phyloP scores from a whole-genome alignment of 2,113 vertebrate genomes.

The Melanerpes formicivorus region DNA sequence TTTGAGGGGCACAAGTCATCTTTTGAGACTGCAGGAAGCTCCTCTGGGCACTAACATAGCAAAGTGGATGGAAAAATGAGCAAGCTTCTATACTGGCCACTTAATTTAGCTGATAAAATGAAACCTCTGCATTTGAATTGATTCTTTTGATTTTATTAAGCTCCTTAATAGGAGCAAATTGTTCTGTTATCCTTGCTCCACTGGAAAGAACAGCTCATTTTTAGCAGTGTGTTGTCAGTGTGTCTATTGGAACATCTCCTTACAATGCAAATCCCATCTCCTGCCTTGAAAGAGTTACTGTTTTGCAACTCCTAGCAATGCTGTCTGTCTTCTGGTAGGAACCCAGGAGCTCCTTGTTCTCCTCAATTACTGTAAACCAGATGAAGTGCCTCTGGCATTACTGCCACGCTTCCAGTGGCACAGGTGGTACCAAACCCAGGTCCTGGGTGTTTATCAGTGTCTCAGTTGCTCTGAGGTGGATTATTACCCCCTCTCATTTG shows the following conservation, averaged over 20 bases:
- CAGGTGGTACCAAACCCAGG: neutral
- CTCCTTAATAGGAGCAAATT: neutral
- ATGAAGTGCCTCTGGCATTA: neutral
- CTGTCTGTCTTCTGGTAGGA: neutral
- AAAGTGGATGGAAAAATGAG: neutral
- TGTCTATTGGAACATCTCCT: neutral
- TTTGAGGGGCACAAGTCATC: neutral
- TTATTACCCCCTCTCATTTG: neutral
- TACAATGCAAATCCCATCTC: neutral
- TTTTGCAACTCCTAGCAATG: neutral
- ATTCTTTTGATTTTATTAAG: neutral
- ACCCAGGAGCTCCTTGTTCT: neutral
- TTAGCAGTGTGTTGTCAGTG: neutral
- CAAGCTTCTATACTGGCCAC: neutral
- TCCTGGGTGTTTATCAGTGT: neutral
- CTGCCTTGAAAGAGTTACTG: neutral
- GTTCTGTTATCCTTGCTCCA: neutral
- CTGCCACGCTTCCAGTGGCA: neutral
- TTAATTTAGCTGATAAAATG: neutral
- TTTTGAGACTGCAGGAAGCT: neutral
- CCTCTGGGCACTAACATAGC: neutral
- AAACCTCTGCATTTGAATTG: neutral
- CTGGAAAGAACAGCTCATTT: neutral
- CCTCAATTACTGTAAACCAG: neutral
- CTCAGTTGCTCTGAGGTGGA: neutral